Evolutionary conservation across 2,113 vertebrate species (phyloP).

Genomic region (Aldabrachelys gigantea): DNA sequence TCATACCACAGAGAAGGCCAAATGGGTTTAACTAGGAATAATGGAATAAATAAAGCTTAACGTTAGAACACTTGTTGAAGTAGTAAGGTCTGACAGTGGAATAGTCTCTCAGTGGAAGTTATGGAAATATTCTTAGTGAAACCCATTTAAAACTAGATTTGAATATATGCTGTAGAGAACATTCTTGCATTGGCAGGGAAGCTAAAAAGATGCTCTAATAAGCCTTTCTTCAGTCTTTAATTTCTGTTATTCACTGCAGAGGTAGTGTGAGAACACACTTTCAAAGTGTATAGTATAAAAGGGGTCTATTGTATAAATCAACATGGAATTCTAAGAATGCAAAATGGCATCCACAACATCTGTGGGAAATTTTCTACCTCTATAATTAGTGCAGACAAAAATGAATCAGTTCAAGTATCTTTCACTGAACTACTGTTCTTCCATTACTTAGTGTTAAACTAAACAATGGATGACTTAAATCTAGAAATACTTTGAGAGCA

Average conservation of each 20-base stretch:
- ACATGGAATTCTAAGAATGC: constrained; percentile 49
- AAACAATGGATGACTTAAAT: constrained; percentile 20
- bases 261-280: constrained; percentile 46
- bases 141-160: constrained; percentile 23
- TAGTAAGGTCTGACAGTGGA: not conserved
- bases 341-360: constrained; percentile 2
- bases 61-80: not conserved
- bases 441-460: constrained; percentile 38
- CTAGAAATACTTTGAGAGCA: not conserved
- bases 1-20: not conserved
- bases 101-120: not conserved
- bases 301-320: constrained; percentile 58
- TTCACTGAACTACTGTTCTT: constrained; percentile 40
- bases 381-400: constrained; percentile 51
- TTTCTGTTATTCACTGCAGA: constrained; percentile 8
- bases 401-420: constrained; percentile 54
- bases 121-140: not conserved
- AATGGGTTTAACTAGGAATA: not conserved
- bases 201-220: not conserved
- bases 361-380: constrained; percentile 29
- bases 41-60: not conserved
- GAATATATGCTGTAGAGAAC: not conserved
- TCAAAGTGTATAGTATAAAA: constrained; percentile 35
- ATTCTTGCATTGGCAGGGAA: constrained; percentile 6
- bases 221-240: constrained; percentile 2